Base-by-base conservation (phyloP, 2,888 invertebrate genomes). In the Mythimna vitellina region DNA sequence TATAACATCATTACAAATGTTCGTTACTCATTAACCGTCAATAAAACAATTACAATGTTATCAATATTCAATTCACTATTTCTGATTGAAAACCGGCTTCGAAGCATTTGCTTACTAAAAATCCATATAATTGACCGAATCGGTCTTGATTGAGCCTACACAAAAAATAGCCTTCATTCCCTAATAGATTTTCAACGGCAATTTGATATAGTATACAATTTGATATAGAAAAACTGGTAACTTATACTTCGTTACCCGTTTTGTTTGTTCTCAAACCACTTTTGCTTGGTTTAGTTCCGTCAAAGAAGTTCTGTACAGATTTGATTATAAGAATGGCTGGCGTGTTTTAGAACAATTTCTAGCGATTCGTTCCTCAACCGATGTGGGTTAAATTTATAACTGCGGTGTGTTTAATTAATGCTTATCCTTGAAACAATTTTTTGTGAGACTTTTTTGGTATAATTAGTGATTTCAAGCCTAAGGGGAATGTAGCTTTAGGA, bases 111-210 rank as follows among this genome's bases (percentile, higher is more conserved):
- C 80, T 83, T 83, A 83, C 78, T 74, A 85, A 85, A 84, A 86
- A 81, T 80, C 80, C 71, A 85, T 75, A 63, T 85, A 85, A 86
- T 85, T 82, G 84, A 79, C 87, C 87, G 78, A 42, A 56, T 60
- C 87, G 71, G 53, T 86, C 76, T 79, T 87, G 86, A 87, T 86
- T 87, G 84, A 70, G 86, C 80, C 86, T 82, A 87, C 17, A 68
- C 53, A 86, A 83, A 86, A 84, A 83, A 78, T 68, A 77, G 29
- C 82, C 86, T 85, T 85, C 71, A 83, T 82, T 82, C 70, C 63
- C 61, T 74, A 65, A 85, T 76, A 78, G 80, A 87, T 85, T 87
- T 72, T 80, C 69, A 79, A 85, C 78, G 87, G 86, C 74, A 70
- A 85, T 87, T 87, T 73, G 82, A 87, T 85, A 61, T 86, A 87